Conservation (phyloP, 2,888 invertebrate genomes). For the Plagodis dolabraria region DNA sequence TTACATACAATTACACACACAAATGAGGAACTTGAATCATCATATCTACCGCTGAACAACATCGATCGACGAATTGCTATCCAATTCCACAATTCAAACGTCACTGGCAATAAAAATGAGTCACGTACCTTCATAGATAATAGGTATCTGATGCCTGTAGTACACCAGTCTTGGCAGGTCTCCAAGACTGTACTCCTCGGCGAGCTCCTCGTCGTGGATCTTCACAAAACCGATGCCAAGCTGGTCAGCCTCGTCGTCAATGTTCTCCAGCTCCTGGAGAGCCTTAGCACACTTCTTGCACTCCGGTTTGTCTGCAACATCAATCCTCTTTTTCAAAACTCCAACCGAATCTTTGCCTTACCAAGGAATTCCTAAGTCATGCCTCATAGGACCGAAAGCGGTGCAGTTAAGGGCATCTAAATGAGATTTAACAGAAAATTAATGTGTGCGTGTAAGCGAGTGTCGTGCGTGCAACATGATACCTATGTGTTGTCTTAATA, state of each 20-base stretch:
- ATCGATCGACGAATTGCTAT: slow-evolving; percentile 45
- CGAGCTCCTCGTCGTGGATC: slow-evolving; percentile 95
- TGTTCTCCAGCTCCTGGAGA: slow-evolving; percentile 95
- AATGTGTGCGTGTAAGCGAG: slow-evolving; percentile 57
- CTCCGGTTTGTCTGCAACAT: slow-evolving; percentile 93
- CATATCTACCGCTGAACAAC: slow-evolving; percentile 43
- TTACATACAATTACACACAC: slow-evolving; percentile 33
- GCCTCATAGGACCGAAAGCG: slow-evolving; percentile 69
- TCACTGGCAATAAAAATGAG: slow-evolving; percentile 60
- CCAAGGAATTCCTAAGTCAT: slow-evolving; percentile 49
- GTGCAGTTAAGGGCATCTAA: slow-evolving; percentile 74
- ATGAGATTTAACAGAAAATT: slow-evolving; percentile 60
- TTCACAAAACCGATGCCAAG: slow-evolving; percentile 97
- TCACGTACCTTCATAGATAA: slow-evolving; percentile 94
- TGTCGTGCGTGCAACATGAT: slow-evolving; percentile 41
- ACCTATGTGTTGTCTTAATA: slow-evolving; percentile 29
- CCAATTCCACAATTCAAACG: slow-evolving; percentile 55
- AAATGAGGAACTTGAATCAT: slow-evolving; percentile 40
- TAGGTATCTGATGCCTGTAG: slow-evolving; percentile 97
- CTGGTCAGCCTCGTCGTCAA: slow-evolving; percentile 97
- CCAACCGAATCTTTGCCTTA: slow-evolving; percentile 5
- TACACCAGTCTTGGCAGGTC: slow-evolving; percentile 95
- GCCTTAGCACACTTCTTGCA: slow-evolving; percentile 97
- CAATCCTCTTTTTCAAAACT: slow-evolving; percentile 17
- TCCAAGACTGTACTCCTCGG: slow-evolving; percentile 96